Evolutionary conservation across 35 echinoderm and acorn worm species (phyloP), one percentile per base, ranked within the genome.

Genomic region (Holothuria glaberrima): DNA sequence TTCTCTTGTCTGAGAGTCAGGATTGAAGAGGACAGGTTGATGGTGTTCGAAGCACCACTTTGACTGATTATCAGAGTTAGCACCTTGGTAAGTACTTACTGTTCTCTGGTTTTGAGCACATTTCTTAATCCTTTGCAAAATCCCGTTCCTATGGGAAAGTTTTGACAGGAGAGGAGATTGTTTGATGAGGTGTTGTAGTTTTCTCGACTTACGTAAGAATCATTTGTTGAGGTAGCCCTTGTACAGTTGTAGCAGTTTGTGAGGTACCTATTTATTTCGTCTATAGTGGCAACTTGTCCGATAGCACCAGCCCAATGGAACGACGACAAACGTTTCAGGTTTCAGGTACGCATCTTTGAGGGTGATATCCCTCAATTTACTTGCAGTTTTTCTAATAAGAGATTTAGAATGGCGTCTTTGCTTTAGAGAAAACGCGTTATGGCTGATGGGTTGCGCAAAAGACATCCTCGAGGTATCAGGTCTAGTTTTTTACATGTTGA

Each of bases 261-360:
- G 44, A 46, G 44, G 10, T 46, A 10, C 10, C 4, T 46, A 46
- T 46, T 46, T 46, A 46, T 46, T 5, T 46, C 44, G 44, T 46
- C 4, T 46, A 46, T 46, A 46, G 44, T 46, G 10, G 44, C 44
- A 46, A 46, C 44, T 46, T 46, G 44, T 46, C 44, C 68, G 14
- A 30, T 30, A 16, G 1, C 5, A 1, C 4, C 68, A 28, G 68
- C 25, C 68, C 20, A 71, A 1, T 24, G 21, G 30, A 75, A 34
- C 30, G 31, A 41, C 19, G 71, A 75, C 12, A 75, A 13, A 20
- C 34, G 35, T 1, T 82, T 45, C 48, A 48, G 26, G 78, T 59
- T 82, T 82, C 12, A 48, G 36, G 48, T 82, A 82, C 3, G 78
- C 78, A 59, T 82, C 78, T 24, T 82, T 82, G 9, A 82, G 45